A percentile compares a stretch with the other conserved stretches of the same genome.
These are phyloP conservation scores for Sarcophilus harrisii DNA, from an alignment of 2,797 vertebrate species.

Conservation along the genomic window DNA sequence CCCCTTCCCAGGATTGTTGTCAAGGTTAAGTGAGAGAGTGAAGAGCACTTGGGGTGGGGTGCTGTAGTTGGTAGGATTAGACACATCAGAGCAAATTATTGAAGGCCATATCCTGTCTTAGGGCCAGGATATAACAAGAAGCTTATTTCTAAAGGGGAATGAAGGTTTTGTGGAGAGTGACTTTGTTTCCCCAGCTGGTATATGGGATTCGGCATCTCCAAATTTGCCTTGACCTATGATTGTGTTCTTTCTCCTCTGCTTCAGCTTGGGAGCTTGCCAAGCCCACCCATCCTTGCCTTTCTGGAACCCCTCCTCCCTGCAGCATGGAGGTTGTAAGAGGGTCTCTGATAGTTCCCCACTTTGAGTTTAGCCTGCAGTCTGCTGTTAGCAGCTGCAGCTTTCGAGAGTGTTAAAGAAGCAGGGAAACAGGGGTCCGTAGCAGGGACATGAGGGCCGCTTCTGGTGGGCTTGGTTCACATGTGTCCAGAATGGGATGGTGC, in stretches of 20 bases:
- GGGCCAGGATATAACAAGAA: neutral
- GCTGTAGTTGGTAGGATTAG: too few species aligned
- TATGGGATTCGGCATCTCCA: neutral
- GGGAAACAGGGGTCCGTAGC: too few species aligned
- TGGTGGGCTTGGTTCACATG: rapidly evolving
- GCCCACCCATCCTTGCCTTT: neutral
- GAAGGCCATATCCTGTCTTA: neutral
- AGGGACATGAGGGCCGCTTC: neutral
- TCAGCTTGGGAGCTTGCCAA: neutral
- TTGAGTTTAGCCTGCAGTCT: neutral
- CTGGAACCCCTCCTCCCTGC: neutral
- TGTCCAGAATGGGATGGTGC: neutral
- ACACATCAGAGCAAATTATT: neutral
- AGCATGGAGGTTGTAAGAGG: too few species aligned
- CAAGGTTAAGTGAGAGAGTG: too few species aligned
- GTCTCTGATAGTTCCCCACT: neutral
- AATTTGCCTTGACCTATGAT: neutral
- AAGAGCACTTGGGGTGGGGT: too few species aligned
- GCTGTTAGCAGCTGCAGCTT: neutral
- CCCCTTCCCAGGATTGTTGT: neutral
- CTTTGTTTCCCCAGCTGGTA: neutral
- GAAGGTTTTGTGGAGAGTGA: neutral
- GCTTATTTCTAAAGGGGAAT: neutral
- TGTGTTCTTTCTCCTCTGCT: neutral
- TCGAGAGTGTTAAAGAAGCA: neutral